These are phyloP conservation scores for Stictocephala bisonia DNA, from an alignment of 2,888 invertebrate genomes.

Conservation along the genomic window DNA sequence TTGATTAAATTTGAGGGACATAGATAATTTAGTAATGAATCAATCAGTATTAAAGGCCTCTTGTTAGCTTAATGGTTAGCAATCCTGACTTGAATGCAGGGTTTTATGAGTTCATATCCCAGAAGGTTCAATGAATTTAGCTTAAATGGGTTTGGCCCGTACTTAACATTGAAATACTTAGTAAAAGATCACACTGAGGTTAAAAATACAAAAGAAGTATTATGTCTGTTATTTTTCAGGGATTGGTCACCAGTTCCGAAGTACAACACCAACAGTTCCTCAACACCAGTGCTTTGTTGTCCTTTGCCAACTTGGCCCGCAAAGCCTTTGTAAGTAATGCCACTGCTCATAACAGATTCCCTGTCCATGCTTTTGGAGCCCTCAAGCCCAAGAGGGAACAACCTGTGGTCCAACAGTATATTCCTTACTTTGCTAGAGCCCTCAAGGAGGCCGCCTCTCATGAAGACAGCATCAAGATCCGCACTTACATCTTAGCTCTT, in stretches of 20 bases:
- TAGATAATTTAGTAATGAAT: too few species aligned
- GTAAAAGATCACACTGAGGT: too few species aligned
- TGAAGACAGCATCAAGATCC: slow-evolving; percentile 70
- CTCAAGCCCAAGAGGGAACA: slow-evolving; percentile 69
- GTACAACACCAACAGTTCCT: slow-evolving; percentile 68
- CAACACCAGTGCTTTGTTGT: slow-evolving; percentile 70
- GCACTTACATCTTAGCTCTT: slow-evolving; percentile 73
- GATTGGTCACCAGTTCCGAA: slow-evolving; percentile 68
- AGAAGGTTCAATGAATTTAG: too few species aligned
- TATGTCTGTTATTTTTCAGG: slow-evolving; percentile 56
- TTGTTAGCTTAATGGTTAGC: too few species aligned
- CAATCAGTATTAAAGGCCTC: too few species aligned
- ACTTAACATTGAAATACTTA: too few species aligned
- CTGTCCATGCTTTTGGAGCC: slow-evolving; percentile 74
- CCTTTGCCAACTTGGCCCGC: slow-evolving; percentile 71
- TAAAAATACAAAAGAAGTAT: too few species aligned
- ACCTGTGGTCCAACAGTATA: slow-evolving; percentile 68
- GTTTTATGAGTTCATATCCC: too few species aligned
- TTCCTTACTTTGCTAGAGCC: slow-evolving; percentile 70
- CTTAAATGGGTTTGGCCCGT: too few species aligned
- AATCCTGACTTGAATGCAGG: too few species aligned
- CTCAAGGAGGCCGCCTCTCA: slow-evolving; percentile 69
- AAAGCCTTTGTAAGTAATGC: slow-evolving; percentile 71
- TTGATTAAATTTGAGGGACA: too few species aligned
- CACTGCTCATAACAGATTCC: slow-evolving; percentile 72